These are phyloP conservation scores for Tetragonula clypearis DNA, from an alignment of 1,140 invertebrate species.

Conservation along the genomic window DNA sequence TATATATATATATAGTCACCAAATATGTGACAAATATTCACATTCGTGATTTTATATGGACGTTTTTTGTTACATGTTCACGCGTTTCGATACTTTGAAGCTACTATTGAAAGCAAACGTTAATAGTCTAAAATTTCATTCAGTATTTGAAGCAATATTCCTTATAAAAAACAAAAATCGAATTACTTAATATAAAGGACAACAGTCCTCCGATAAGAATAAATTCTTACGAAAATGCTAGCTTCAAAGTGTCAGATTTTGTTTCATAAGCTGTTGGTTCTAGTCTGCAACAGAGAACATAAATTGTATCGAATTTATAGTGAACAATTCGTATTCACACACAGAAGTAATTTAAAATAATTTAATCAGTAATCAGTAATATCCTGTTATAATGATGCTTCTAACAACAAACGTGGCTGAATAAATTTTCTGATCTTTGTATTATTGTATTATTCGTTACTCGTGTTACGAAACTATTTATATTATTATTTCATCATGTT, in stretches of 20 bases:
- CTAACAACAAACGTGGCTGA: conserved; percentile 37
- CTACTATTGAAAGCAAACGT: not conserved
- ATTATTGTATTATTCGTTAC: not conserved
- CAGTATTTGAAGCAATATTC: not conserved
- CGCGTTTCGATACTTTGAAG: conserved; percentile 22
- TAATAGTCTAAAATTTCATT: not conserved
- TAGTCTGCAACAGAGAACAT: conserved; percentile 43
- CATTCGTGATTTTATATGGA: conserved; percentile 34
- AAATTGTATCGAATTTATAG: conserved; percentile 45
- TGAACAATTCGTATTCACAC: conserved; percentile 34
- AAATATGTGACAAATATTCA: conserved; percentile 5
- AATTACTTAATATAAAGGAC: not conserved
- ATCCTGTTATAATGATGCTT: conserved; percentile 36
- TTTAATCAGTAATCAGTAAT: conserved; percentile 31
- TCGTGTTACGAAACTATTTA: not conserved
- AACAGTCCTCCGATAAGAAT: not conserved
- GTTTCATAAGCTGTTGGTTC: conserved; percentile 36
- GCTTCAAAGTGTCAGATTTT: conserved; percentile 35
- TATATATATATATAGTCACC: conserved; percentile 22
- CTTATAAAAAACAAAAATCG: not conserved
- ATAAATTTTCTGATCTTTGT: conserved; percentile 50
- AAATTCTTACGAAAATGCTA: not conserved
- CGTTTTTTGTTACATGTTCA: conserved; percentile 27
- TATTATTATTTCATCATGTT: not conserved
- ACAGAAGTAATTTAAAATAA: conserved; percentile 40